Evolutionary conservation across 2,888 invertebrate species (phyloP).

Genomic region (Cephus rjabovi): DNA sequence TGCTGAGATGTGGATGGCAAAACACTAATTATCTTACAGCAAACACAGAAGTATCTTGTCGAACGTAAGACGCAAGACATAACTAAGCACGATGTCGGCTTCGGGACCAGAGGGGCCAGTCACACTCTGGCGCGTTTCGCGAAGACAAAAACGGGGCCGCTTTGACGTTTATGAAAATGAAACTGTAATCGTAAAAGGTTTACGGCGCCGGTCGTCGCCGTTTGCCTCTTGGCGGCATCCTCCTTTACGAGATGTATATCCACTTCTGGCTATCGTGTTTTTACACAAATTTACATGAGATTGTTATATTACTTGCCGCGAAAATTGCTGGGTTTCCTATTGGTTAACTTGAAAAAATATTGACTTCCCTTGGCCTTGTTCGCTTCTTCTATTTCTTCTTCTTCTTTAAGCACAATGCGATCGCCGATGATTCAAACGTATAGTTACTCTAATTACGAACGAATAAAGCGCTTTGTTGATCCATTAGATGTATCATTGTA

Average conservation of each 20-base stretch:
- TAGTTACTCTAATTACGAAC: not conserved
- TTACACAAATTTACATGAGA: slow-evolving; percentile 3
- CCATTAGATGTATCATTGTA: not conserved
- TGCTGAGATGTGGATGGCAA: slow-evolving; percentile 38
- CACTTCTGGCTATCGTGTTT: slow-evolving; percentile 1
- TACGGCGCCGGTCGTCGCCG: slow-evolving; percentile 45
- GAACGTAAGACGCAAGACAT: slow-evolving; percentile 23
- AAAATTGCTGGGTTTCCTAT: not conserved
- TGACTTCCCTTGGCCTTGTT: not conserved
- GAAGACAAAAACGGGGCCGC: slow-evolving; percentile 50
- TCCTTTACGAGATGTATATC: slow-evolving; percentile 3
- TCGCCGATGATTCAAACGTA: not conserved
- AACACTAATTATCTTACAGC: slow-evolving; percentile 61
- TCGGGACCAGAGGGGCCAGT: slow-evolving; percentile 21
- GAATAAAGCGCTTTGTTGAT: not conserved
- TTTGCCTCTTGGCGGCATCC: slow-evolving; percentile 16
- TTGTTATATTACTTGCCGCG: not conserved
- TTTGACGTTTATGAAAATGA: slow-evolving; percentile 66
- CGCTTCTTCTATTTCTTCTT: not conserved
- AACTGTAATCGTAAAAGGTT: slow-evolving; percentile 66
- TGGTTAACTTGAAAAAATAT: not conserved
- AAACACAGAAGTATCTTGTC: slow-evolving; percentile 40
- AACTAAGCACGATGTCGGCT: slow-evolving; percentile 9
- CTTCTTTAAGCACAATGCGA: not conserved
- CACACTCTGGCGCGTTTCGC: slow-evolving; percentile 22